Evolutionary conservation across 2,888 invertebrate species (phyloP), one percentile per base, ranked within the genome.

Genomic region (Catocala fraxini): DNA sequence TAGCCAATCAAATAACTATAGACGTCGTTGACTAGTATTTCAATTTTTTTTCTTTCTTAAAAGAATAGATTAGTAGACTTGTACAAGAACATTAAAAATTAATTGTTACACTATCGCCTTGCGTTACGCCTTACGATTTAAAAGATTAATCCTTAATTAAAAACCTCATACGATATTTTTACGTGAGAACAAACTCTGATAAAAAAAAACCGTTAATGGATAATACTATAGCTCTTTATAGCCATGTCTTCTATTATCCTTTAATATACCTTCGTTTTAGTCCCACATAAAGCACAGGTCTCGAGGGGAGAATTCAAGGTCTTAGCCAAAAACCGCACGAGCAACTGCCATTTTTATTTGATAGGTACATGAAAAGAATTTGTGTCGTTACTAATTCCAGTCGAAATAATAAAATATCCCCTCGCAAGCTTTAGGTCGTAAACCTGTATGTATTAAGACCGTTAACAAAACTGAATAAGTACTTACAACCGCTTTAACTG

Each of bases 341-440:
- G 6, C 33, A 34, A 49, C 43, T 33, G 13, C 35, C 6, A 49
- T 43, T 39, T 43, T 51, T 5, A 11, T 46, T 12, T 39, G 35
- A 6, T 7, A n/a, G n/a, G n/a, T n/a, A 39, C 35, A 51, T 12
- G 15, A 58, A 58, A 51, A 12, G 13, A 46, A 12, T 58, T 39
- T 47, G 35, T 39, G 13, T 52, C 39, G 46, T 51, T 58, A 41
- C 51, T 51, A 57, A 57, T 39, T 41, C 41, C 7, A 39, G 46
- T 41, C 52, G 41, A 39, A 58, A 58, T 58, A 58, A 46, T 58
- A 9, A 35, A 51, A 46, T n/a, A 46, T 51, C 58, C 58, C 58
- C 52, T 58, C 12, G 25, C 12, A 6, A 41, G 12, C 33, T 12
- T 33, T 0, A 33, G 41, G 0, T 52, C 12, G 12, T 12, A 47